These are phyloP conservation scores for Podargus strigoides DNA, from an alignment of 2,797 vertebrate species.

Conservation along the genomic window DNA sequence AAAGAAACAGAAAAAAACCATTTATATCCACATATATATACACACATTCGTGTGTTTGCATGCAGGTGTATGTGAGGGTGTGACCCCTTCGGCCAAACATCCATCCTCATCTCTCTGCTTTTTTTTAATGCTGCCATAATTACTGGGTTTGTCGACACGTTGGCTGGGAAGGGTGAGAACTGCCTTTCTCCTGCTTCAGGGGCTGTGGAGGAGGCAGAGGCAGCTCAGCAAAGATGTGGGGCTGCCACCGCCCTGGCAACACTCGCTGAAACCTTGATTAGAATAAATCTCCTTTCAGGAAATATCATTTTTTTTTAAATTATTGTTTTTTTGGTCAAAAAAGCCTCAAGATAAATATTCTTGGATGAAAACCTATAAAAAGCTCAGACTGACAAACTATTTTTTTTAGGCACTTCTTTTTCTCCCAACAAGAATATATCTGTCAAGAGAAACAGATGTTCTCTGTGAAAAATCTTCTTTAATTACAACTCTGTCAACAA, in stretches of 20 bases:
- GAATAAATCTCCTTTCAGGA: constrained; percentile 7
- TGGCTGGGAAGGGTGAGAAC: not conserved
- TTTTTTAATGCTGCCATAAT: not conserved
- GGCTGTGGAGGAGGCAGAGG: not conserved
- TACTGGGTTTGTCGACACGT: not conserved
- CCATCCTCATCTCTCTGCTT: not conserved
- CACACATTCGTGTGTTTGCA: not conserved
- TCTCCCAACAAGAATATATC: constrained; percentile 61
- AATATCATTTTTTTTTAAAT: not conserved
- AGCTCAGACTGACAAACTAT: constrained; percentile 51
- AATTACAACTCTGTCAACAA: constrained; percentile 58
- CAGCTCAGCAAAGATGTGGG: not conserved
- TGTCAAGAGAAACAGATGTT: constrained; percentile 65
- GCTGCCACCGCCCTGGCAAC: not conserved
- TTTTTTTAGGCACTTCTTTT: constrained; percentile 52
- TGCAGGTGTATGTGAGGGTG: rapidly evolving
- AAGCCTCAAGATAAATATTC: constrained; percentile 41
- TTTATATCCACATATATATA: not conserved
- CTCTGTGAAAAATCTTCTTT: constrained; percentile 50
- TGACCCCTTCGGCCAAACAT: not conserved
- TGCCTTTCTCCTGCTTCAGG: not conserved
- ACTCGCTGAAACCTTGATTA: not conserved
- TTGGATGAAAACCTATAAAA: constrained; percentile 48
- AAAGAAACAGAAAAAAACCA: not conserved
- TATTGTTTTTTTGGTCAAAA: not conserved